Conservation (phyloP, 2,113 vertebrate species). For the Crotalus helleri region DNA sequence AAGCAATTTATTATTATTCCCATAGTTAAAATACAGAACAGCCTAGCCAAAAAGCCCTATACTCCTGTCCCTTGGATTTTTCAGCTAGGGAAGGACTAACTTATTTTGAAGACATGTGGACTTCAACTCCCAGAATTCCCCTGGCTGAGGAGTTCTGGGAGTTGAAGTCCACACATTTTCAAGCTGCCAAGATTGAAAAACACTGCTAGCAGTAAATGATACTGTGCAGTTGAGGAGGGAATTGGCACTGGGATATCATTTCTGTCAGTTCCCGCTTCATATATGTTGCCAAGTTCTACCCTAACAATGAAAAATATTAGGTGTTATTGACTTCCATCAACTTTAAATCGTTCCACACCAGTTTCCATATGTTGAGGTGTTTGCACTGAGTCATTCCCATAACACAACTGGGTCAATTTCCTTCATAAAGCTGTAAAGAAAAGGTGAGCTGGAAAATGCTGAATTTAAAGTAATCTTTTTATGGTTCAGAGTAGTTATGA, state of each 20-base stretch:
- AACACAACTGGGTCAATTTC: not conserved
- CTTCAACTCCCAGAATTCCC: too few relatives aligned
- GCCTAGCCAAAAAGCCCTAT: not conserved
- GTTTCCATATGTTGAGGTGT: not conserved
- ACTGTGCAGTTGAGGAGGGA: not conserved
- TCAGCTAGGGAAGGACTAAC: not conserved
- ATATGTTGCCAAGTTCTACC: not conserved
- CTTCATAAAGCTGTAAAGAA: not conserved
- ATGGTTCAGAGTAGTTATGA: not conserved
- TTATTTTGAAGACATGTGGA: not conserved
- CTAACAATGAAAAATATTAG: not conserved
- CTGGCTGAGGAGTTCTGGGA: not conserved
- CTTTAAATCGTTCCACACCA: not conserved
- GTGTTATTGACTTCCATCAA: not conserved
- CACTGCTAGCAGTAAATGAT: not conserved
- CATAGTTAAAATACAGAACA: not conserved
- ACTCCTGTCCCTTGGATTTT: not conserved
- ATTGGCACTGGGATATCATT: not conserved
- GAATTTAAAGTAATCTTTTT: not conserved
- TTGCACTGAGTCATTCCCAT: not conserved
- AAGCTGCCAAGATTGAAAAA: not conserved
- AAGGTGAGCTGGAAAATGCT: not conserved
- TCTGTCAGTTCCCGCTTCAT: not conserved
- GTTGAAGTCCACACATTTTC: not conserved
- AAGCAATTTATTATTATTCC: not conserved